A percentile compares a stretch with the other conserved stretches of the same genome.
Evolutionary conservation across 2,113 vertebrate genomes (phyloP).

Genomic region (Sylvietta virens): DNA sequence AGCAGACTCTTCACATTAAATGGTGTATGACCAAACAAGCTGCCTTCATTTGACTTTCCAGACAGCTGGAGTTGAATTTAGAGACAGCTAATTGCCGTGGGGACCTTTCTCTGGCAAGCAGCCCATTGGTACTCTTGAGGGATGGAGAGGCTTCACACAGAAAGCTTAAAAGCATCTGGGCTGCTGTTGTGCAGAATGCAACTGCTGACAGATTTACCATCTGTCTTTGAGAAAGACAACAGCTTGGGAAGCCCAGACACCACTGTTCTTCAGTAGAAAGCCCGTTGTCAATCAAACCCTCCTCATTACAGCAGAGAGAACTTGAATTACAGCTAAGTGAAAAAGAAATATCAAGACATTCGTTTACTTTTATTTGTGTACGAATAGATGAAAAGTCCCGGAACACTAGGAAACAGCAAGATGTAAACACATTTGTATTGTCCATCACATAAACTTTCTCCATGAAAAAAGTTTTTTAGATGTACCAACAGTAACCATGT

Average conservation of each 20-base stretch:
- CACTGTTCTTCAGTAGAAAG: conserved; percentile 8
- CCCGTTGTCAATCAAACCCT: conserved; percentile 44
- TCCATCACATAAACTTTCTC: neutral
- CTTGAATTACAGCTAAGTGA: neutral
- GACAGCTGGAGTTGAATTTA: conserved; percentile 78
- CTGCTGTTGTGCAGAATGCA: conserved; percentile 63
- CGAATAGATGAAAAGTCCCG: neutral
- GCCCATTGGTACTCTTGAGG: conserved; percentile 50
- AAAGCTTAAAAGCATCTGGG: conserved; percentile 74
- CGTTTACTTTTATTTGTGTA: neutral
- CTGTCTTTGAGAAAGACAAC: conserved; percentile 71
- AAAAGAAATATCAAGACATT: neutral
- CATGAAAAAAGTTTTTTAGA: neutral
- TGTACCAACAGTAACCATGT: neutral
- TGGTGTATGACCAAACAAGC: conserved; percentile 73
- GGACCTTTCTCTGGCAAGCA: conserved; percentile 64
- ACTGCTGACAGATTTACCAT: conserved; percentile 76
- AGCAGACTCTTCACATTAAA: conserved; percentile 72
- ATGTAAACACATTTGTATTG: neutral
- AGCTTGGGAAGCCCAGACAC: conserved; percentile 51
- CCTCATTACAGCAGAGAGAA: conserved; percentile 14
- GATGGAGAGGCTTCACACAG: conserved; percentile 58
- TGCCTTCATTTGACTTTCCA: conserved; percentile 68
- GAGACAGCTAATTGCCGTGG: conserved; percentile 69
- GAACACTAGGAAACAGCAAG: neutral